Conservation (phyloP, 1,140 invertebrate species). For the Diploscapter pachys region DNA sequence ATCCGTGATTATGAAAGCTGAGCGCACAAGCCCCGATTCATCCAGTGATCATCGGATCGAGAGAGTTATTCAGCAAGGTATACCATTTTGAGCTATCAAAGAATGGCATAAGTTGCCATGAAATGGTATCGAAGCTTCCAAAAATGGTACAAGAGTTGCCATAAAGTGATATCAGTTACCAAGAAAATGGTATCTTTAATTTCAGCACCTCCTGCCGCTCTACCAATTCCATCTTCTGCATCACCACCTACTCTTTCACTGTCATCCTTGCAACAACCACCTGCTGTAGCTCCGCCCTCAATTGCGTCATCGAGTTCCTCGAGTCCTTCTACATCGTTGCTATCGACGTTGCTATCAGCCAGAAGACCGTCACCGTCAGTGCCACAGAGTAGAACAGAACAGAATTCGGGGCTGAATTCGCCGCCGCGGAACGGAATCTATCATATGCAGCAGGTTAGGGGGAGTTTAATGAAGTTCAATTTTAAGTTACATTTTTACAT, state of each 20-base stretch:
- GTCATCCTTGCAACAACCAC: conserved; percentile 3
- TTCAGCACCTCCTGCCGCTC: conserved; percentile 13
- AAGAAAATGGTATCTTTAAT: conserved; percentile 9
- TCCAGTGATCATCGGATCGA: conserved; percentile 7
- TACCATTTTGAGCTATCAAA: too few species aligned
- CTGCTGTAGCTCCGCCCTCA: conserved; percentile 1
- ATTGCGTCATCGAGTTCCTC: conserved; percentile 11
- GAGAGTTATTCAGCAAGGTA: background rate
- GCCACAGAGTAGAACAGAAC: conserved; percentile 53
- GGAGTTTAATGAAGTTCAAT: too few species aligned
- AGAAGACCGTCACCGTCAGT: conserved; percentile 44
- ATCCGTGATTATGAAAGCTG: conserved; percentile 29
- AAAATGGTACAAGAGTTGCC: too few species aligned
- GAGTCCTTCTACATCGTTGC: conserved; percentile 23
- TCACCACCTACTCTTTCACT: conserved; percentile 11
- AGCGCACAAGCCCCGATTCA: conserved; percentile 32
- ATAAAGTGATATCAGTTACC: background rate
- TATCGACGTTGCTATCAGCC: conserved; percentile 39
- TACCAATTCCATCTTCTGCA: conserved; percentile 6
- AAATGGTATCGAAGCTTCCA: too few species aligned
- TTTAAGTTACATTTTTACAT: too few species aligned
- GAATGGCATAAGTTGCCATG: too few species aligned
- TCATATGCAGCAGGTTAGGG: too few species aligned
- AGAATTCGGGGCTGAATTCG: conserved; percentile 41
- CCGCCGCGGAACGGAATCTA: conserved; percentile 15